A percentile compares a stretch with the other conserved stretches of the same genome.
Evolutionary conservation across 2,113 vertebrate genomes (phyloP).

Genomic region (Melanotaenia duboulayi): DNA sequence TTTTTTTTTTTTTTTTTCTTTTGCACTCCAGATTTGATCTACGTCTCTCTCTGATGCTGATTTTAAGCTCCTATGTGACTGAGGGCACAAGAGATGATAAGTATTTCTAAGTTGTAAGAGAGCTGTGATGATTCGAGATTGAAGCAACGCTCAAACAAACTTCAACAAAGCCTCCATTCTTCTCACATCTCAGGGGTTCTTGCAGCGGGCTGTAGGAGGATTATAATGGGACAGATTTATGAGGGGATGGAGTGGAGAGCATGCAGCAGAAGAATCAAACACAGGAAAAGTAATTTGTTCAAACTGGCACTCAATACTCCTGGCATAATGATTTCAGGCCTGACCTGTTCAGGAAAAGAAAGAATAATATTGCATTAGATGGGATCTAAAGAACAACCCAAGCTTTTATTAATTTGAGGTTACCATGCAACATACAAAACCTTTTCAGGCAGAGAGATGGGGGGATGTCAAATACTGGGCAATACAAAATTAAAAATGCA

Average conservation of each 20-base stretch:
- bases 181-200: conserved; percentile 42
- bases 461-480: no score
- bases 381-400: conserved; percentile 15
- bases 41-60: conserved; percentile 17
- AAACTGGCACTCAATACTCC: conserved; percentile 6
- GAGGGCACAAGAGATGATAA: conserved; percentile 32
- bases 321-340: conserved; percentile 13
- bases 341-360: background rate
- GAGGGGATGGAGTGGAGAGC: conserved; percentile 17
- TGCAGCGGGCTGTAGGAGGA: conserved; percentile 48
- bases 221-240: conserved; percentile 64
- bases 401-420: no score
- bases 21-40: conserved; percentile 35
- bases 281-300: conserved; percentile 36
- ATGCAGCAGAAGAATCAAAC: conserved; percentile 18
- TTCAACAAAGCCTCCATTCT: conserved; percentile 71
- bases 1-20: conserved; percentile 26
- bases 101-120: conserved; percentile 26
- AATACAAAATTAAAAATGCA: no score
- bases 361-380: background rate
- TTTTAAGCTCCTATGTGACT: conserved; percentile 16
- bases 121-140: conserved; percentile 42
- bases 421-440: no score
- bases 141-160: conserved; percentile 41
- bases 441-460: no score